Conservation (phyloP, 2,888 invertebrate genomes). For the Hirtodrosophila histrioides region DNA sequence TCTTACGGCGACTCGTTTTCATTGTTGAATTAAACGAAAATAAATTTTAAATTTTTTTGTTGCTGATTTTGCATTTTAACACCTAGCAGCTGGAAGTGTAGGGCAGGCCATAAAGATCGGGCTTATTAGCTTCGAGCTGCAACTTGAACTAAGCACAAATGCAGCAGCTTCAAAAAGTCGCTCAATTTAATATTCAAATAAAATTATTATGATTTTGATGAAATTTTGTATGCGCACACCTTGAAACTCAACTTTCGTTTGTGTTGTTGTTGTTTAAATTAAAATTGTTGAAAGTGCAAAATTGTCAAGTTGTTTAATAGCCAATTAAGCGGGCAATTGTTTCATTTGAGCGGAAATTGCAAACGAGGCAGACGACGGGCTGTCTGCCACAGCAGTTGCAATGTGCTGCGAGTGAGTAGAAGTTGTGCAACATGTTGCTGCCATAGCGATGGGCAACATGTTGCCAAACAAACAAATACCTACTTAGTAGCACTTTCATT, state of each 20-base stretch:
- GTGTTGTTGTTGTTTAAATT: slow-evolving; percentile 8
- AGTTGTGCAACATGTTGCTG: slow-evolving; percentile 40
- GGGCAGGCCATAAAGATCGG: background rate
- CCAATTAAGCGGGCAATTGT: slow-evolving; percentile 63
- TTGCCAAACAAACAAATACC: too few relatives aligned
- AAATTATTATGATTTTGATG: slow-evolving; percentile 1
- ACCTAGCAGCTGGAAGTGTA: slow-evolving; percentile 39
- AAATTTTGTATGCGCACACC: slow-evolving; percentile 18
- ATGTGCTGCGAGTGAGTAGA: too few relatives aligned
- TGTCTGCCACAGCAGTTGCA: slow-evolving; percentile 48
- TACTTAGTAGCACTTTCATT: slow-evolving; percentile 25
- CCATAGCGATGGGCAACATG: background rate
- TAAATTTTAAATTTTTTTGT: slow-evolving; percentile 23
- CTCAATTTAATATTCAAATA: slow-evolving; percentile 10
- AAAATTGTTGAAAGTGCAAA: slow-evolving; percentile 14
- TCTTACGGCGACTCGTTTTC: slow-evolving; percentile 31
- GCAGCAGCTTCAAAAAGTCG: slow-evolving; percentile 16
- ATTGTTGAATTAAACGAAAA: slow-evolving; percentile 4
- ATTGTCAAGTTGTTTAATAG: slow-evolving; percentile 48
- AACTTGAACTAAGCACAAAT: slow-evolving; percentile 10
- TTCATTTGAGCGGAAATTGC: slow-evolving; percentile 65
- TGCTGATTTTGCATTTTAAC: slow-evolving; percentile 72
- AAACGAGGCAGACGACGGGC: slow-evolving; percentile 48
- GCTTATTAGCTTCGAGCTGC: slow-evolving; percentile 25
- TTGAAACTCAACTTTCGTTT: slow-evolving; percentile 34